A percentile compares a stretch with the other conserved stretches of the same genome.
Evolutionary conservation across 2,113 vertebrate species (phyloP).

Genomic region (Micromys minutus): DNA sequence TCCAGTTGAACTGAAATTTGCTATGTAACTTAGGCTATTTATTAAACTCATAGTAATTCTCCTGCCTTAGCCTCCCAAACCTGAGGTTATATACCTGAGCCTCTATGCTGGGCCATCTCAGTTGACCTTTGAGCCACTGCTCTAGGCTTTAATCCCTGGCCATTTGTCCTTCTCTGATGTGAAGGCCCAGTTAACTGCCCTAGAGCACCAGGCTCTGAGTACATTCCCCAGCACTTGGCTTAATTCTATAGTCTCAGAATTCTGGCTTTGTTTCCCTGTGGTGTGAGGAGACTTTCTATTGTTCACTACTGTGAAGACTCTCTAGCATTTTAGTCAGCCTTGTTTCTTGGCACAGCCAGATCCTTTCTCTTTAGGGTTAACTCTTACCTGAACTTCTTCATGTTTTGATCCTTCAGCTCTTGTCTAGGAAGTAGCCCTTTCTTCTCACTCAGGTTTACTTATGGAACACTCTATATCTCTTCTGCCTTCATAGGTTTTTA

Average conservation of each 20-base stretch:
- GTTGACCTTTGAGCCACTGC: background rate
- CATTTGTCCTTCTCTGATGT: background rate
- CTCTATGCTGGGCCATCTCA: background rate
- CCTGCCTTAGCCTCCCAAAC: background rate
- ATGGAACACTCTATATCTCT: background rate
- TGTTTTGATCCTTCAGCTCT: background rate
- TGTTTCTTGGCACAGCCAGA: background rate
- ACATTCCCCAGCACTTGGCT: background rate
- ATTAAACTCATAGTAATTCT: background rate
- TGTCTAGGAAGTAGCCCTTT: background rate
- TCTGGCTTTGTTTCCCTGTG: background rate
- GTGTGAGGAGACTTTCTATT: background rate
- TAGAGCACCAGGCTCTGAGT: background rate
- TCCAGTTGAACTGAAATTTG: background rate
- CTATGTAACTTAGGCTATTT: background rate
- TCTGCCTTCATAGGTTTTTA: background rate
- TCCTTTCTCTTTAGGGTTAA: background rate
- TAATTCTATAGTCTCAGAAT: conserved; percentile 17
- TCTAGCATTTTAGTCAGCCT: background rate
- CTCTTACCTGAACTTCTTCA: background rate
- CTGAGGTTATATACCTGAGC: too few relatives aligned
- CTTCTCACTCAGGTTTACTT: background rate
- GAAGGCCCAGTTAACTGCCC: background rate
- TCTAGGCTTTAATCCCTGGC: background rate
- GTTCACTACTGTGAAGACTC: background rate